Evolutionary conservation across 1,140 invertebrate genomes (phyloP).

Genomic region (Elysia chlorotica): DNA sequence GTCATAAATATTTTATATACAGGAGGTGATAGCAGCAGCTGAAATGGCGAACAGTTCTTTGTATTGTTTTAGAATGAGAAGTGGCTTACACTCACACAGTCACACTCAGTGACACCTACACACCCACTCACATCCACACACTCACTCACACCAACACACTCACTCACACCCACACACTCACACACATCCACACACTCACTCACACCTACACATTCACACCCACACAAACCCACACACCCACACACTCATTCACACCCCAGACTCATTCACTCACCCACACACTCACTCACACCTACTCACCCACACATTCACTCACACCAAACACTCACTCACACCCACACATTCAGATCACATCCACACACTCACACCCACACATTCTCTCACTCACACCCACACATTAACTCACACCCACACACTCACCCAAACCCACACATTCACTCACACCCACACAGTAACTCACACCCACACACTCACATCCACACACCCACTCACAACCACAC

Average conservation of each 20-base stretch:
- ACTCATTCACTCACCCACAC: neutral
- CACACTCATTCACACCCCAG: neutral
- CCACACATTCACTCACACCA: neutral
- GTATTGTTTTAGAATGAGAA: too few relatives aligned
- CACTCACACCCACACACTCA: neutral
- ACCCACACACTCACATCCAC: neutral
- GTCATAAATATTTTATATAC: too few relatives aligned
- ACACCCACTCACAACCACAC: too few relatives aligned
- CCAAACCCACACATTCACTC: neutral
- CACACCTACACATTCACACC: neutral
- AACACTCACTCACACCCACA: neutral
- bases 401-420: neutral
- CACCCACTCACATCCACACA: too few relatives aligned
- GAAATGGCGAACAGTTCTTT: too few relatives aligned
- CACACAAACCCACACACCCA: neutral
- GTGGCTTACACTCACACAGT: too few relatives aligned
- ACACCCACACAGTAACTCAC: neutral
- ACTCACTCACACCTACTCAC: neutral
- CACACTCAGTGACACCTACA: too few relatives aligned
- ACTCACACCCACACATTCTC: neutral
- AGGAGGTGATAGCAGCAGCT: too few relatives aligned
- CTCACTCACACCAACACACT: neutral
- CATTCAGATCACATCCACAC: neutral
- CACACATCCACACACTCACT: neutral
- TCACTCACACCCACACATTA: neutral